Conservation (phyloP, 2,797 vertebrate genomes). For the Chloroceryle inda region DNA sequence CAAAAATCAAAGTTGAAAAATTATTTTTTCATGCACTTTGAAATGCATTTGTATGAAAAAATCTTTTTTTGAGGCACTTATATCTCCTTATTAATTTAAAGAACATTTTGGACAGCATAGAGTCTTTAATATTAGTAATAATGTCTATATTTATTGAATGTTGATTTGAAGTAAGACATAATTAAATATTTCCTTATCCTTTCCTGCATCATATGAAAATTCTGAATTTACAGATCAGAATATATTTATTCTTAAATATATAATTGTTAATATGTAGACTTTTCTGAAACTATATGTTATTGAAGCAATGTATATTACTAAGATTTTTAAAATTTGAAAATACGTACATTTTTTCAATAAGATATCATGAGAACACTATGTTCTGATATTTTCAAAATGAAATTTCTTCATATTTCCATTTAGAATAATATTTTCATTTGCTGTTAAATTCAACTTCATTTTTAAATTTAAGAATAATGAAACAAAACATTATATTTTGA, state of each 20-base stretch:
- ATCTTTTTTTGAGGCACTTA: neutral
- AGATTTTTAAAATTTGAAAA: neutral
- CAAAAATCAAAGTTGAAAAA: neutral
- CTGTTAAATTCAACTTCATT: neutral
- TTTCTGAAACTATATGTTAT: neutral
- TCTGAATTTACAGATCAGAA: neutral
- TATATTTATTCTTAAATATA: neutral
- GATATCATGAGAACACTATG: neutral
- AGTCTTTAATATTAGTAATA: neutral
- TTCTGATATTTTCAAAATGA: neutral
- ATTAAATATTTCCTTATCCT: neutral
- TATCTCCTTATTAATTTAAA: neutral
- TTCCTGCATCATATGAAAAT: neutral
- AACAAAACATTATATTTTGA: neutral
- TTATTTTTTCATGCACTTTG: neutral
- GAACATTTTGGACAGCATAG: neutral
- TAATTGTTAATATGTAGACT: neutral
- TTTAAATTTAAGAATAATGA: neutral
- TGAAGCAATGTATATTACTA: neutral
- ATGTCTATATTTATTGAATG: neutral
- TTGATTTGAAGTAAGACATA: neutral
- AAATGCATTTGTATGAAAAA: neutral
- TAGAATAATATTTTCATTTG: neutral
- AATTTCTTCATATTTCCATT: neutral
- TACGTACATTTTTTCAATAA: neutral